Evolutionary conservation across 2,888 invertebrate species (phyloP).

Genomic region (Apodemia zela): DNA sequence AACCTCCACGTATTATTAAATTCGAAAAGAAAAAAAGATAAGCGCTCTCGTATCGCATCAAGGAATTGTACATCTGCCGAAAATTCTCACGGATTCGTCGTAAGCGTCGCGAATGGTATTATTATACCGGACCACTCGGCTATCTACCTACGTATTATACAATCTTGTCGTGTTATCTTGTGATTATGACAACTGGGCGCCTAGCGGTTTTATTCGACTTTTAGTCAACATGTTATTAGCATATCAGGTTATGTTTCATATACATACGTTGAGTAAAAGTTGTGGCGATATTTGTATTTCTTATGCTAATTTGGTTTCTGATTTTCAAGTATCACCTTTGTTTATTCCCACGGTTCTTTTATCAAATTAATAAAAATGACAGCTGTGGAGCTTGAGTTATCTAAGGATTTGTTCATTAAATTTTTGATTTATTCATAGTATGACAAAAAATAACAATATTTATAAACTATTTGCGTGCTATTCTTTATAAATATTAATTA

Average conservation of each 20-base stretch:
- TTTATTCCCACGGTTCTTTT: conserved; percentile 25
- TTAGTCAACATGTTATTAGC: conserved; percentile 63
- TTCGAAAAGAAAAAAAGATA: conserved; percentile 66
- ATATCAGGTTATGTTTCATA: conserved; percentile 52
- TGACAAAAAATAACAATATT: too few relatives aligned
- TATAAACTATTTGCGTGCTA: too few relatives aligned
- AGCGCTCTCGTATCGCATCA: conserved; percentile 68
- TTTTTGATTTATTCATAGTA: not conserved
- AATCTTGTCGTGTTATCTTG: conserved; percentile 30
- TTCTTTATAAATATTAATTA: too few relatives aligned
- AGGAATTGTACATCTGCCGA: conserved; percentile 81
- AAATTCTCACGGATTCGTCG: conserved; percentile 76
- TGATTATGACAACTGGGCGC: conserved; percentile 66
- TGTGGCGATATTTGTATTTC: conserved; percentile 26
- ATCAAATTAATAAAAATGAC: conserved; percentile 14
- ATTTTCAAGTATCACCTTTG: conserved; percentile 28
- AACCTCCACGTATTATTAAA: conserved; percentile 65
- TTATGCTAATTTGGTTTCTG: conserved; percentile 34
- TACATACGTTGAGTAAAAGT: conserved; percentile 33
- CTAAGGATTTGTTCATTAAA: conserved; percentile 1
- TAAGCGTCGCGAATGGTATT: conserved; percentile 61
- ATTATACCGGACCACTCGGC: conserved; percentile 58
- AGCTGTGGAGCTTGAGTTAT: conserved; percentile 1
- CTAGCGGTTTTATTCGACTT: conserved; percentile 65
- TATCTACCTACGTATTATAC: conserved; percentile 61